A percentile compares a stretch with the other conserved stretches of the same genome.
phyloP scores from a whole-genome alignment of 2,888 invertebrate genomes.

The Catocala nupta region DNA sequence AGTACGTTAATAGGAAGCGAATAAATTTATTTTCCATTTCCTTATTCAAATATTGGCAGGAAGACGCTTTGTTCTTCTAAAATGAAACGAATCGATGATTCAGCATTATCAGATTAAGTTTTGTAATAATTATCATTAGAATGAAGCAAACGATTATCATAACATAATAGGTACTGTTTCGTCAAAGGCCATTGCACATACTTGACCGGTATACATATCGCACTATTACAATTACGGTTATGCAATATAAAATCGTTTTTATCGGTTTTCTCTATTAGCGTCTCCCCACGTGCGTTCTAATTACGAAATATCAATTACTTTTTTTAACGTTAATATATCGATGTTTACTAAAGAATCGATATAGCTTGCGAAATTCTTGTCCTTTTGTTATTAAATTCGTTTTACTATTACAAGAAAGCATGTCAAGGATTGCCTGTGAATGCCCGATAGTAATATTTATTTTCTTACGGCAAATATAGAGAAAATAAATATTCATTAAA shows the following conservation, averaged over 20 bases:
- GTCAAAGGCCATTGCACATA: constrained; percentile 36
- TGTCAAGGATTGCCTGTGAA: constrained; percentile 71
- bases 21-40: too few relatives aligned
- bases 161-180: constrained; percentile 31
- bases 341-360: constrained; percentile 62
- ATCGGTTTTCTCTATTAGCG: constrained; percentile 43
- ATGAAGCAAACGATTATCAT: constrained; percentile 31
- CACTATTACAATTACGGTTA: constrained; percentile 36
- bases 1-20: too few relatives aligned
- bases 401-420: constrained; percentile 59
- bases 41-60: too few relatives aligned
- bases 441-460: constrained; percentile 27
- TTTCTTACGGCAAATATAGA: constrained; percentile 22
- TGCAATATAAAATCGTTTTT: constrained; percentile 36
- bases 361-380: constrained; percentile 66
- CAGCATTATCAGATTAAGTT: constrained; percentile 8
- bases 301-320: constrained; percentile 73
- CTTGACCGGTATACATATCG: constrained; percentile 45
- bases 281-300: constrained; percentile 61
- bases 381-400: constrained; percentile 46
- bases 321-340: constrained; percentile 58
- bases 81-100: constrained; percentile 24
- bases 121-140: constrained; percentile 30
- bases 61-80: background rate
- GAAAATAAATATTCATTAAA: constrained; percentile 31